phyloP scores from a whole-genome alignment of 2,888 invertebrate species.

The Tachina fera region DNA sequence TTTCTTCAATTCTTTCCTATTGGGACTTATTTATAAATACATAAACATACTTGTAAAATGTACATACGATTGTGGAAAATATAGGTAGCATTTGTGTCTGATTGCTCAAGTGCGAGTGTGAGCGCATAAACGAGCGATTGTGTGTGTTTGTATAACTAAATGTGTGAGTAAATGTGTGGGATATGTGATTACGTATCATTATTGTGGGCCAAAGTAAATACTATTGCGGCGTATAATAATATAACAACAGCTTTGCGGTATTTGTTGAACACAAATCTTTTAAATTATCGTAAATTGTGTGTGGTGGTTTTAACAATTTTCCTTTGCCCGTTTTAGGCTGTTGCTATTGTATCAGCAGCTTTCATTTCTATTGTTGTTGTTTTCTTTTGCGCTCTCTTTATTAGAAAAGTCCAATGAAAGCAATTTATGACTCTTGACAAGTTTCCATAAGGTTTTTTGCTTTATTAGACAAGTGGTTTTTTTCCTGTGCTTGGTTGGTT shows the following conservation, averaged over 20 bases:
- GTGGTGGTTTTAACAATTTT: conserved; percentile 58
- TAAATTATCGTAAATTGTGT: conserved; percentile 71
- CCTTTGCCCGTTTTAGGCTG: conserved; percentile 22
- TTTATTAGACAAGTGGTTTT: conserved; percentile 32
- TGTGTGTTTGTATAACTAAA: conserved; percentile 17
- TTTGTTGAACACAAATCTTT: conserved; percentile 71
- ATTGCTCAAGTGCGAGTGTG: not conserved
- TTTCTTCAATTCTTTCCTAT: not conserved
- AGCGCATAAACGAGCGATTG: not conserved
- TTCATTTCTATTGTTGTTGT: conserved; percentile 5
- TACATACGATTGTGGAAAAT: not conserved
- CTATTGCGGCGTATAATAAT: conserved; percentile 69
- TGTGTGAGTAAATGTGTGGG: conserved; percentile 39
- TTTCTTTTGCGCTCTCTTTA: conserved; percentile 24
- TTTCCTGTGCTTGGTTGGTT: conserved; percentile 4
- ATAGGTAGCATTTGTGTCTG: not conserved
- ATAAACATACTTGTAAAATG: no score
- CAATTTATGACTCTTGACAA: conserved; percentile 67
- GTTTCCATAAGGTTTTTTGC: conserved; percentile 51
- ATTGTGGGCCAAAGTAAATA: conserved; percentile 69
- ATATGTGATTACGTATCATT: conserved; percentile 67
- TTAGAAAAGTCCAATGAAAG: conserved; percentile 63
- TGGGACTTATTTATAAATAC: not conserved
- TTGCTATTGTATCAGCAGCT: conserved; percentile 21
- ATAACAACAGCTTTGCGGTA: conserved; percentile 71